phyloP scores from a whole-genome alignment of 2,113 vertebrate genomes.

The Astur gentilis region DNA sequence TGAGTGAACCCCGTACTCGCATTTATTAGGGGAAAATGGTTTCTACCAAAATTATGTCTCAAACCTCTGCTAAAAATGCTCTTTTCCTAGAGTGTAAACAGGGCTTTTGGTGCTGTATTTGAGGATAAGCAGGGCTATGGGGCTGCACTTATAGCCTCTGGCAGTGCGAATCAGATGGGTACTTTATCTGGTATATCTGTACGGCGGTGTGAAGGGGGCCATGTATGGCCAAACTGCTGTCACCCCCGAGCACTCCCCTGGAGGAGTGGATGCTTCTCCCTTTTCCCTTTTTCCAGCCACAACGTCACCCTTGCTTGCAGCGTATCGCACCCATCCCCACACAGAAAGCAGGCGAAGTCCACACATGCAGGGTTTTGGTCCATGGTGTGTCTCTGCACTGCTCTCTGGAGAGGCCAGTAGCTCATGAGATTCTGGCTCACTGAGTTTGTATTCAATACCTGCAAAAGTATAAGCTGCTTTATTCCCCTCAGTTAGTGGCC shows the following conservation, averaged over 20 bases:
- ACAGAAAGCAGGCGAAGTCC: background rate
- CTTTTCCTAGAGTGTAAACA: background rate
- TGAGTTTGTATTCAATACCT: background rate
- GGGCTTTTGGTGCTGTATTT: background rate
- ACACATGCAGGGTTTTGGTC: background rate
- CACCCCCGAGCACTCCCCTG: background rate
- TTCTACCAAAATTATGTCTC: background rate
- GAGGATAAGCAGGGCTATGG: background rate
- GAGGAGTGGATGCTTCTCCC: background rate
- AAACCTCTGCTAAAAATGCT: background rate
- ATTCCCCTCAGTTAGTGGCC: background rate
- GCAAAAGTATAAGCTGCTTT: background rate
- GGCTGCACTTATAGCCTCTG: background rate
- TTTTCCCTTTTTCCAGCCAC: background rate
- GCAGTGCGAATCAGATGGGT: background rate
- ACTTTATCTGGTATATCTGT: background rate
- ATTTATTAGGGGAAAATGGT: background rate
- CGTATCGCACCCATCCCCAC: background rate
- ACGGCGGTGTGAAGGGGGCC: rapidly evolving
- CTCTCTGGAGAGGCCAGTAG: background rate
- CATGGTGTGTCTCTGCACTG: background rate
- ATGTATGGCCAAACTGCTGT: rapidly evolving
- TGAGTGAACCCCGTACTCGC: background rate
- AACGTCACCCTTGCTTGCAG: background rate
- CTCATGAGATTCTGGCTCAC: background rate